Conservation (phyloP, 2,888 invertebrate genomes). For the Homarus gammarus region DNA sequence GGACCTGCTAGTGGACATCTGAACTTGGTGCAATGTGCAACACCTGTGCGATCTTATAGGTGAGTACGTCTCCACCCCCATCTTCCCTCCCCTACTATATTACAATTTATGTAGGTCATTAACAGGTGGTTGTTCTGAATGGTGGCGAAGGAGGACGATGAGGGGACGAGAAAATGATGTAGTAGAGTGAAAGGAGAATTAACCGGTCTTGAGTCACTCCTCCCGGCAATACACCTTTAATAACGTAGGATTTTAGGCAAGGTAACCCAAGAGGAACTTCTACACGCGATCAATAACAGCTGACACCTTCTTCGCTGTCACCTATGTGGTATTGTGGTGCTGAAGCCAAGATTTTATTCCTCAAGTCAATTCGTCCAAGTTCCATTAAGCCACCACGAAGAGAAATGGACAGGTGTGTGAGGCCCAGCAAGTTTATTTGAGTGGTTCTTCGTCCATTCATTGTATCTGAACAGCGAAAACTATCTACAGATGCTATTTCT, state of each 20-base stretch:
- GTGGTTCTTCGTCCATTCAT: too few relatives aligned
- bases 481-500: too few relatives aligned
- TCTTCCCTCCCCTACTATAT: background rate
- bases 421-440: too few relatives aligned
- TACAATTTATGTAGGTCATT: conserved; percentile 22
- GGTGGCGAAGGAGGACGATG: background rate
- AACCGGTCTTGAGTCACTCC: background rate
- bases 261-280: background rate
- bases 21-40: conserved; percentile 65
- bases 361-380: too few relatives aligned
- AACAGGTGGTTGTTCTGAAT: conserved; percentile 28
- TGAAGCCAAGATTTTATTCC: too few relatives aligned
- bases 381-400: too few relatives aligned
- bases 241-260: conserved; percentile 32
- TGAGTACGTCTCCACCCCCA: conserved; percentile 28
- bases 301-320: background rate
- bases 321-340: too few relatives aligned
- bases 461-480: too few relatives aligned
- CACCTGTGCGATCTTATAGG: conserved; percentile 58
- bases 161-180: conserved; percentile 13
- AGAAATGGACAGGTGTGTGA: too few relatives aligned
- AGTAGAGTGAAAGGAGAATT: background rate
- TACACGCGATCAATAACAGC: conserved; percentile 35
- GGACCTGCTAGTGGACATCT: conserved; percentile 57
- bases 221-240: conserved; percentile 40